phyloP scores from a whole-genome alignment of 1,140 invertebrate species.

The Halesus radiatus region DNA sequence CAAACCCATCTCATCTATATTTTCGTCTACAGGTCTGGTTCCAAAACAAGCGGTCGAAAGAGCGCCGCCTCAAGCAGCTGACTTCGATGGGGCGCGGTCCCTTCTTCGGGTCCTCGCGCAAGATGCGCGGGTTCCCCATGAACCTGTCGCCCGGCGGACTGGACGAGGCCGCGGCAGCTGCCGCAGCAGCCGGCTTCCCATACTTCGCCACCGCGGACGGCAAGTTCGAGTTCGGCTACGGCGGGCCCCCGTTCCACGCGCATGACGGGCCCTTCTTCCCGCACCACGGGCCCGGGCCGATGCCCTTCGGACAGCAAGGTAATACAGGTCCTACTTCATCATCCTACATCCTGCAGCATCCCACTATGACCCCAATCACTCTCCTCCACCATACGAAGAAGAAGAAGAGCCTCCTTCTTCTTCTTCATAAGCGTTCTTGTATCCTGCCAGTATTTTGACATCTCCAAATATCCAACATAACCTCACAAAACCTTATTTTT shows the following conservation, averaged over 20 bases:
- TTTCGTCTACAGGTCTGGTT: constrained; percentile 92
- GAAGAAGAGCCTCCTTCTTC: no score
- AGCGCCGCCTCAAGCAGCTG: constrained; percentile 91
- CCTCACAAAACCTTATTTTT: no score
- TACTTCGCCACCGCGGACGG: constrained; percentile 86
- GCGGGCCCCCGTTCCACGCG: constrained; percentile 86
- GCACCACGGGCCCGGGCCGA: constrained; percentile 78
- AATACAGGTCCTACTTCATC: constrained; percentile 58
- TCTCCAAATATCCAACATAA: no score
- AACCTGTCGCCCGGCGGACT: constrained; percentile 88
- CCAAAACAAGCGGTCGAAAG: constrained; percentile 98
- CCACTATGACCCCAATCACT: no score
- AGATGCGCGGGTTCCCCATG: constrained; percentile 91
- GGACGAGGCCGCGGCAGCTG: constrained; percentile 80
- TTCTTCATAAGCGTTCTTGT: no score
- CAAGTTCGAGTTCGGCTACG: constrained; percentile 92
- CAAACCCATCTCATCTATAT: no score
- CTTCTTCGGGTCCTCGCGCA: constrained; percentile 90
- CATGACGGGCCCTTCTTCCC: constrained; percentile 89
- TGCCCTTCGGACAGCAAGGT: constrained; percentile 83
- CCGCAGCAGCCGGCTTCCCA: constrained; percentile 78
- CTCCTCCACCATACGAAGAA: no score
- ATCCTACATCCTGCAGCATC: no score
- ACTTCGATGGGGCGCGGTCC: constrained; percentile 93
- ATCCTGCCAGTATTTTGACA: no score